Conservation (phyloP, 2,888 invertebrate species). For the Formica aserva region DNA sequence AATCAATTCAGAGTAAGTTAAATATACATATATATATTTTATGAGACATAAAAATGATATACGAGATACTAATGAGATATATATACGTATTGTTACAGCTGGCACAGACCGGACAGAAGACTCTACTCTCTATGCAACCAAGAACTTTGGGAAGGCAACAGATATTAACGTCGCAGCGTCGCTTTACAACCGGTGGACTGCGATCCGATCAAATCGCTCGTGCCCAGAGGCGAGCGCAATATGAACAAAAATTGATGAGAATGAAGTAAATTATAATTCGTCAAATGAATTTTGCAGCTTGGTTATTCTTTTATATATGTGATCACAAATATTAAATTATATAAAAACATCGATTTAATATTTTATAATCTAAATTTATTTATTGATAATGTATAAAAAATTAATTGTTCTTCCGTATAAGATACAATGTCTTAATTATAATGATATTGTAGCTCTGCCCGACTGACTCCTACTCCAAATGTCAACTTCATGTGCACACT, state of each 20-base stretch:
- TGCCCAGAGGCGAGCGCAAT: conserved; percentile 82
- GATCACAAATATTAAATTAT: conserved; percentile 27
- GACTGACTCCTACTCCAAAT: conserved; percentile 76
- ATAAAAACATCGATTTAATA: background rate
- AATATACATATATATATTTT: background rate
- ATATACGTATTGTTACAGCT: conserved; percentile 64
- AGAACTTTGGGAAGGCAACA: conserved; percentile 80
- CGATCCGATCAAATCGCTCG: conserved; percentile 83
- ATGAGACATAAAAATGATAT: background rate
- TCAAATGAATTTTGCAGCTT: background rate
- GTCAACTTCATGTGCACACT: conserved; percentile 82
- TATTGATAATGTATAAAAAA: background rate
- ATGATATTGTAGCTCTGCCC: conserved; percentile 77
- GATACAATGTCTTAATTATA: background rate
- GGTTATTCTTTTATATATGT: background rate
- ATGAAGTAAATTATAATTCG: conserved; percentile 78
- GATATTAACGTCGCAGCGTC: conserved; percentile 79
- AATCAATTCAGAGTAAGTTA: conserved; percentile 80
- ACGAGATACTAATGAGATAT: background rate
- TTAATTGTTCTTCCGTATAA: background rate
- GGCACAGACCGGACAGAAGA: conserved; percentile 74
- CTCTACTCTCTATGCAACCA: conserved; percentile 78
- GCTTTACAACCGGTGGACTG: conserved; percentile 80
- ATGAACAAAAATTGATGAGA: conserved; percentile 83
- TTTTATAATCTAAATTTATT: background rate